phyloP scores from a whole-genome alignment of 2,888 invertebrate species.

The Tribolium freemani region DNA sequence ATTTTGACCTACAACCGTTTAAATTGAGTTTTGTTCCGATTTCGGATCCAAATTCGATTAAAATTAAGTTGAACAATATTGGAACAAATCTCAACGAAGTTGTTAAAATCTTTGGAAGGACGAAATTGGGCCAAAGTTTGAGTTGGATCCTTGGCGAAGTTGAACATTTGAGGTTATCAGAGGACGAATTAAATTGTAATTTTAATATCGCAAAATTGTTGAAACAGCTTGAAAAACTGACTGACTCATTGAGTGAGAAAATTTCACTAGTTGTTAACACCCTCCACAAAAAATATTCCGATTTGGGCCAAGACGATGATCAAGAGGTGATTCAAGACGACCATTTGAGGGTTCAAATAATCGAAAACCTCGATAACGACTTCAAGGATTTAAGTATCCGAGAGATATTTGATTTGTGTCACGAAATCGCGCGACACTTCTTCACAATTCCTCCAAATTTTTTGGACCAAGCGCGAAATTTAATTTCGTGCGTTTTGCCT shows the following conservation, averaged over 20 bases:
- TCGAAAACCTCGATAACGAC: slow-evolving; percentile 76
- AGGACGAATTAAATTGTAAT: neutral
- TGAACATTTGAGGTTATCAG: neutral
- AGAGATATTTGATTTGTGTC: slow-evolving; percentile 62
- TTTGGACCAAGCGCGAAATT: slow-evolving; percentile 52
- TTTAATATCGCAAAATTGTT: slow-evolving; percentile 43
- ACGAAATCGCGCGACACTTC: slow-evolving; percentile 65
- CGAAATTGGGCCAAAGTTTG: slow-evolving; percentile 52
- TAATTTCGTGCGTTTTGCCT: slow-evolving; percentile 70
- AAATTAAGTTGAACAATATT: slow-evolving; percentile 40
- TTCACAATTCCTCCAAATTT: slow-evolving; percentile 64
- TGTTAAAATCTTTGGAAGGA: slow-evolving; percentile 52
- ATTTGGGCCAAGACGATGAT: slow-evolving; percentile 45
- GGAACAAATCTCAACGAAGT: slow-evolving; percentile 36
- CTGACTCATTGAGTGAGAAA: slow-evolving; percentile 49
- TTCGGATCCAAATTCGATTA: slow-evolving; percentile 3
- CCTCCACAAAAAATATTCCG: slow-evolving; percentile 69
- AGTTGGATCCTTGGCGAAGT: slow-evolving; percentile 52
- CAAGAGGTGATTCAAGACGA: slow-evolving; percentile 71
- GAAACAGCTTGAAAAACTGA: slow-evolving; percentile 49
- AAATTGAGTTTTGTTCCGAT: slow-evolving; percentile 8
- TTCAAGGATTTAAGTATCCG: slow-evolving; percentile 73
- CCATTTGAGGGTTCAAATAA: slow-evolving; percentile 77
- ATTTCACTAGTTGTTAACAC: slow-evolving; percentile 74
- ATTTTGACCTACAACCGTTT: neutral